These are phyloP conservation scores for Copidosoma aretas DNA, from an alignment of 2,888 invertebrate genomes.

Conservation along the genomic window DNA sequence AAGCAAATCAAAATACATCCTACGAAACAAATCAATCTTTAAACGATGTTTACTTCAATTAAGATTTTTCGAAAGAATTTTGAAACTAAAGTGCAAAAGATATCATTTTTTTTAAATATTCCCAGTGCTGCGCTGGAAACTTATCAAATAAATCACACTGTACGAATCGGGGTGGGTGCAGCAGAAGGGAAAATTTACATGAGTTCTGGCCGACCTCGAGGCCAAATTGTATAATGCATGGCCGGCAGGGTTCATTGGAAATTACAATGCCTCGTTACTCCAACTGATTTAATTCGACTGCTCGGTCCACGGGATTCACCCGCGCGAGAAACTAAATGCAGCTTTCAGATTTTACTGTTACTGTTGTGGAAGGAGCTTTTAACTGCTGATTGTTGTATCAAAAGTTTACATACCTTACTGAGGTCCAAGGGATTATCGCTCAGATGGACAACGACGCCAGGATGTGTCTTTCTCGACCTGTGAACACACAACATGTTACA, in stretches of 20 bases:
- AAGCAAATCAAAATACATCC: too few relatives aligned
- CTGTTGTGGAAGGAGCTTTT: neutral
- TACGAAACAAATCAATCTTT: too few relatives aligned
- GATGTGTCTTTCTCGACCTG: slow-evolving; percentile 94
- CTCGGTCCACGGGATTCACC: neutral
- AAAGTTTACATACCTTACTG: slow-evolving; percentile 77
- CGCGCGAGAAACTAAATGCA: too few relatives aligned
- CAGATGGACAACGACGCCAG: slow-evolving; percentile 94
- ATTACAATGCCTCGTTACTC: slow-evolving; percentile 4
- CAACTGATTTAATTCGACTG: neutral
- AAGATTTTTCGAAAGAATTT: too few relatives aligned
- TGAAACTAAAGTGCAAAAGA: too few relatives aligned
- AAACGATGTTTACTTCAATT: too few relatives aligned
- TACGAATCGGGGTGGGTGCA: too few relatives aligned
- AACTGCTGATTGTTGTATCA: neutral
- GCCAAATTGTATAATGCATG: slow-evolving; percentile 15
- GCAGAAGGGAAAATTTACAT: neutral
- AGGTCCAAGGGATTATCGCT: slow-evolving; percentile 96
- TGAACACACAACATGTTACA: slow-evolving; percentile 56
- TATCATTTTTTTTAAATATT: too few relatives aligned
- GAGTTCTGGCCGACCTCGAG: slow-evolving; percentile 6
- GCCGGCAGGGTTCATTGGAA: slow-evolving; percentile 10
- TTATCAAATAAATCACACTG: too few relatives aligned
- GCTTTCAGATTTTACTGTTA: too few relatives aligned
- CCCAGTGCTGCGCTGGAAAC: too few relatives aligned